These are phyloP conservation scores for Lepisosteus oculatus DNA, from an alignment of 2,113 vertebrate genomes.

Conservation along the genomic window DNA sequence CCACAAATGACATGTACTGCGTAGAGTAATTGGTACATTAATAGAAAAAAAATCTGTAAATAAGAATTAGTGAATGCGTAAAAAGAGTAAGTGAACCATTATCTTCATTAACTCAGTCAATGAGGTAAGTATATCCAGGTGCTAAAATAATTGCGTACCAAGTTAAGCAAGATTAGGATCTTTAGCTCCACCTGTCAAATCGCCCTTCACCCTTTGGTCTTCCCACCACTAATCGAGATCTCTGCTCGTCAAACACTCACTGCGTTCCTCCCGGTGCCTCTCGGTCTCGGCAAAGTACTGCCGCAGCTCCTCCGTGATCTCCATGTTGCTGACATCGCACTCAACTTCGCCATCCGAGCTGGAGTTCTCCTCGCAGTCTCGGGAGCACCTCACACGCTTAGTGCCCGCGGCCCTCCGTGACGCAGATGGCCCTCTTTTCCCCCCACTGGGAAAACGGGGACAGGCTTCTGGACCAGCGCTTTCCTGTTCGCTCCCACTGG, in stretches of 20 bases:
- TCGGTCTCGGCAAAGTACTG: conserved; percentile 90
- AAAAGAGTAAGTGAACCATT: too few species aligned
- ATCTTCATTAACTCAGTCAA: too few species aligned
- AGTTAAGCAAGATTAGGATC: too few species aligned
- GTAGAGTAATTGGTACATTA: too few species aligned
- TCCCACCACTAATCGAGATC: too few species aligned
- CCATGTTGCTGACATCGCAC: conserved; percentile 89
- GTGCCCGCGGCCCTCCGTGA: conserved; percentile 7
- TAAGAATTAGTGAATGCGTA: too few species aligned
- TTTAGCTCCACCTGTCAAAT: too few species aligned
- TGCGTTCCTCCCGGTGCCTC: conserved; percentile 79
- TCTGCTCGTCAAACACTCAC: conserved; percentile 63
- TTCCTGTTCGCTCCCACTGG: conserved; percentile 46
- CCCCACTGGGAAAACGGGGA: background rate
- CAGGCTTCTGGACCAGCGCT: background rate
- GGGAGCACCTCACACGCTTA: conserved; percentile 30
- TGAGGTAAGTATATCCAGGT: too few species aligned
- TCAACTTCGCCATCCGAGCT: conserved; percentile 66
- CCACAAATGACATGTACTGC: too few species aligned
- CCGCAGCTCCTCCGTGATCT: conserved; percentile 91
- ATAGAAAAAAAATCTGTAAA: too few species aligned
- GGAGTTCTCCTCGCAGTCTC: conserved; percentile 45
- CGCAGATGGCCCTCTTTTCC: background rate
- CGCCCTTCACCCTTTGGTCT: too few species aligned
- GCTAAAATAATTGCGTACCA: too few species aligned